These are phyloP conservation scores for Pycnonotus jocosus DNA, from an alignment of 2,113 vertebrate species.

Conservation along the genomic window DNA sequence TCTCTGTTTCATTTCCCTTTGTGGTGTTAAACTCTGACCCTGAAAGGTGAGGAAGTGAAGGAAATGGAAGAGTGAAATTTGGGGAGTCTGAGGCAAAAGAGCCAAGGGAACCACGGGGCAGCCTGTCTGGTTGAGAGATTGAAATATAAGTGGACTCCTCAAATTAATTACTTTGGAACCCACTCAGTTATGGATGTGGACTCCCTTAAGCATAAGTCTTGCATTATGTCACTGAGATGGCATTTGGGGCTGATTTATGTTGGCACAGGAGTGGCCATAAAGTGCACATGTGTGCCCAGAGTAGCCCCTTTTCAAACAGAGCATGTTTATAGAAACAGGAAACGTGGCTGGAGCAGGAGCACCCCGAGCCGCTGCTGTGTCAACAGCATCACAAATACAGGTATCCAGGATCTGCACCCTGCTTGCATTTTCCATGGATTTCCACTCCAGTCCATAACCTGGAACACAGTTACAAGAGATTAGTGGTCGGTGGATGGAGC, in stretches of 20 bases:
- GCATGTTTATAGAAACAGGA: constrained; percentile 62
- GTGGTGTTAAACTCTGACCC: constrained; percentile 18
- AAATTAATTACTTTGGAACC: constrained; percentile 46
- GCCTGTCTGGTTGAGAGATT: constrained; percentile 22
- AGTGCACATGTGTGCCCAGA: constrained; percentile 47
- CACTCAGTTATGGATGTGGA: constrained; percentile 19
- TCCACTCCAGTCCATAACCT: neutral
- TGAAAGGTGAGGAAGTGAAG: constrained; percentile 55
- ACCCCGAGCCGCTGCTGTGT: constrained; percentile 43
- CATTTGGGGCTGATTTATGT: constrained; percentile 63
- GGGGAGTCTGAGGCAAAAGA: neutral
- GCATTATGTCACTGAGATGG: constrained; percentile 59
- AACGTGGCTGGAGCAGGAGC: constrained; percentile 45
- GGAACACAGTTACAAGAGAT: neutral
- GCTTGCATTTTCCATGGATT: constrained; percentile 26
- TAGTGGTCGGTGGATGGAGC: neutral
- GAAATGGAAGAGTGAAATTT: constrained; percentile 51
- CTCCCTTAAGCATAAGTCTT: constrained; percentile 14
- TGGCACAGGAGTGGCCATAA: constrained; percentile 58
- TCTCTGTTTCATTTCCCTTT: constrained; percentile 60
- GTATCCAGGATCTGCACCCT: constrained; percentile 60
- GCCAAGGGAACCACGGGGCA: neutral
- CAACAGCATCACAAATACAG: constrained; percentile 59
- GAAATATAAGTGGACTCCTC: constrained; percentile 47
- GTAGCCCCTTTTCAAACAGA: constrained; percentile 53